Evolutionary conservation across 2,888 invertebrate genomes (phyloP).

Genomic region (Cantharis lateralis): DNA sequence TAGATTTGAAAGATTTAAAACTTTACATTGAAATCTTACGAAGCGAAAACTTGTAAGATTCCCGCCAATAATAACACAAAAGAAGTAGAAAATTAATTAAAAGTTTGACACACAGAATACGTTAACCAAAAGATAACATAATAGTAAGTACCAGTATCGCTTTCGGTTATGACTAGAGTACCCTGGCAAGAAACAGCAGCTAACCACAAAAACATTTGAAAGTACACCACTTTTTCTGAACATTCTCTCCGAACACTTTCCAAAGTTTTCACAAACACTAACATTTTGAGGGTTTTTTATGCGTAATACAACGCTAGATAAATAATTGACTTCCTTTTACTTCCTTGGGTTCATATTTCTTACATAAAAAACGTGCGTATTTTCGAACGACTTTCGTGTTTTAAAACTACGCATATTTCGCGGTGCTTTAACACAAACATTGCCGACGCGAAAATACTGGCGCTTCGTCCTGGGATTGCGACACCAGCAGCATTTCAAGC

Average conservation of each 20-base stretch:
- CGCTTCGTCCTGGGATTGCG: slow-evolving; percentile 30
- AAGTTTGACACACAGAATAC: slow-evolving; percentile 14
- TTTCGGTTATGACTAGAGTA: slow-evolving; percentile 15
- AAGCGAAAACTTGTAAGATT: slow-evolving; percentile 13
- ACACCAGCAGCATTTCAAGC: slow-evolving; percentile 28
- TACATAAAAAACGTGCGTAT: background rate
- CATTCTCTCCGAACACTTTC: slow-evolving; percentile 20
- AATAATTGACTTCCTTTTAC: background rate
- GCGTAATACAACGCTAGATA: background rate
- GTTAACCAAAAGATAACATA: slow-evolving; percentile 16
- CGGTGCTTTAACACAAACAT: slow-evolving; percentile 20
- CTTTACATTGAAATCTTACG: slow-evolving; percentile 1
- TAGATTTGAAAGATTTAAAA: slow-evolving; percentile 19
- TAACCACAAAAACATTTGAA: slow-evolving; percentile 20
- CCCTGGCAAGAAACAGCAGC: slow-evolving; percentile 19
- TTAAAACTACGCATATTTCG: slow-evolving; percentile 13
- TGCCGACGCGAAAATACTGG: slow-evolving; percentile 29
- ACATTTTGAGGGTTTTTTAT: slow-evolving; percentile 6
- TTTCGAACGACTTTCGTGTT: slow-evolving; percentile 10
- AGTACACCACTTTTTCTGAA: slow-evolving; percentile 12
- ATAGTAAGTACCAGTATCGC: slow-evolving; percentile 19
- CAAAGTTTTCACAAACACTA: slow-evolving; percentile 25
- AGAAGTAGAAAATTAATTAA: slow-evolving; percentile 26
- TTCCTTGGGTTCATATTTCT: background rate
- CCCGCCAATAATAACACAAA: slow-evolving; percentile 25